Conservation (phyloP, 1,140 invertebrate genomes). For the Helicorthomorpha holstii region DNA sequence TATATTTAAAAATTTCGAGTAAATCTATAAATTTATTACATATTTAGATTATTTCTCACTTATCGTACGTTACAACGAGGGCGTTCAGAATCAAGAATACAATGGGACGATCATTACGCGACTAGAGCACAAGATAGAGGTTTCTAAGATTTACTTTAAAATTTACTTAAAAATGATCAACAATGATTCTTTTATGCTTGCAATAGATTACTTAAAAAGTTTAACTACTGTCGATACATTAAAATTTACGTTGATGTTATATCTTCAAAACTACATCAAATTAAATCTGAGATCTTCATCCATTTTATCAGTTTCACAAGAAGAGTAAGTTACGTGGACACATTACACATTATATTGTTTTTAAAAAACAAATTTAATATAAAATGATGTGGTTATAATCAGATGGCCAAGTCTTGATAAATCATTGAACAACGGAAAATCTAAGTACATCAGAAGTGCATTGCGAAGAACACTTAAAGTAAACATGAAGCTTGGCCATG, state of each 20-base stretch:
- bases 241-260: constrained; percentile 25
- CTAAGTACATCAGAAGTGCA: too few relatives aligned
- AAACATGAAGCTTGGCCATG: too few relatives aligned
- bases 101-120: constrained; percentile 18
- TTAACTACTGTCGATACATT: constrained; percentile 18
- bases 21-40: neutral
- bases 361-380: neutral
- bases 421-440: too few relatives aligned
- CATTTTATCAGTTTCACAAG: constrained; percentile 13
- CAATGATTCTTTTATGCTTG: constrained; percentile 1
- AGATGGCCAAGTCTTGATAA: constrained; percentile 2
- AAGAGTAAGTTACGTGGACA: constrained; percentile 2
- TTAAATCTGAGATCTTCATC: constrained; percentile 25
- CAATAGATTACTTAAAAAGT: constrained; percentile 17
- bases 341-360: neutral
- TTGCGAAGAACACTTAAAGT: too few relatives aligned
- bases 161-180: neutral
- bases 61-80: constrained; percentile 20
- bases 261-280: constrained; percentile 25
- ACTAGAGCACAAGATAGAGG: constrained; percentile 13
- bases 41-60: constrained; percentile 5
- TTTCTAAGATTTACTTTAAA: neutral
- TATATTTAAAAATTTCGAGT: neutral
- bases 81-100: constrained; percentile 16
- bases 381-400: neutral